A percentile compares a stretch with the other conserved stretches of the same genome.
Evolutionary conservation across 1,140 invertebrate species (phyloP).

Genomic region (Drosophila repleta): DNA sequence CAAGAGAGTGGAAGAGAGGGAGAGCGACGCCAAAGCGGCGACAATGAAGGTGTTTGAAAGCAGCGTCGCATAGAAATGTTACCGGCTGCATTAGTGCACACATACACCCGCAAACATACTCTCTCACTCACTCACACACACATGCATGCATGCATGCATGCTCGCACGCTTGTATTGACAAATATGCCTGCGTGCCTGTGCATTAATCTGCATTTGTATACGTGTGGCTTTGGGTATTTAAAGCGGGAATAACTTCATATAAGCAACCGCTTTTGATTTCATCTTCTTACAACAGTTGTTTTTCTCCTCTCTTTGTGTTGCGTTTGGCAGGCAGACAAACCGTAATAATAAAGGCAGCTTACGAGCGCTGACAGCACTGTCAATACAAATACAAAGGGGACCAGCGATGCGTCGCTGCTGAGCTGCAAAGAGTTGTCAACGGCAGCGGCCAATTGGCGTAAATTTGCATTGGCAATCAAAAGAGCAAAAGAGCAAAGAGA

Average conservation of each 20-base stretch:
- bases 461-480: conserved; percentile 71
- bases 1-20: not conserved
- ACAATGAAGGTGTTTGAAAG: conserved; percentile 63
- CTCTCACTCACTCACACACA: not conserved
- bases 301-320: not conserved
- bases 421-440: conserved; percentile 54
- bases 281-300: conserved; percentile 54
- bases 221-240: conserved; percentile 52
- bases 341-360: conserved; percentile 74
- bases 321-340: conserved; percentile 28
- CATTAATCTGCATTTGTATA: conserved; percentile 53
- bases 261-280: conserved; percentile 69
- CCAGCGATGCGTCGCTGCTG: conserved; percentile 3
- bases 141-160: conserved; percentile 8
- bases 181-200: conserved; percentile 38
- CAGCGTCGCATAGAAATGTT: conserved; percentile 72
- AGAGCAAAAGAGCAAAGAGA: conserved; percentile 43
- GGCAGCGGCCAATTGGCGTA: conserved; percentile 70
- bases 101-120: not conserved
- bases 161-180: conserved; percentile 26
- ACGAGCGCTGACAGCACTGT: conserved; percentile 74
- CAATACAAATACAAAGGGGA: conserved; percentile 54
- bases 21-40: conserved; percentile 21
- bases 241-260: conserved; percentile 69
- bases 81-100: conserved; percentile 47